A percentile compares a stretch with the other conserved stretches of the same genome.
These are phyloP conservation scores for Pao palembangensis DNA, from an alignment of 2,113 vertebrate species.

Conservation along the genomic window DNA sequence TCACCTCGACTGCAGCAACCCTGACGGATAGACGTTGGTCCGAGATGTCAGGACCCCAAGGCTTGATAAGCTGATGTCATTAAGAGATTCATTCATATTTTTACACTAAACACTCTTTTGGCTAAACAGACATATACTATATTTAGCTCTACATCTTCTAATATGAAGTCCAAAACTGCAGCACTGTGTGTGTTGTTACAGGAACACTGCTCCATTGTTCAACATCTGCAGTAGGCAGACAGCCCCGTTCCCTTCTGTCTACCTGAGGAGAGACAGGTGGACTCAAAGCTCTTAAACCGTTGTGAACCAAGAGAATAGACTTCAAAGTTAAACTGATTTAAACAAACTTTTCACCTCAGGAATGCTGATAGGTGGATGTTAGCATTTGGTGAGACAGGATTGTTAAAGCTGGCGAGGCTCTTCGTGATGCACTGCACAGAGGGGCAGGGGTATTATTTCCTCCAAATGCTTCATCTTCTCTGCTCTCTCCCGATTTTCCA, in stretches of 20 bases:
- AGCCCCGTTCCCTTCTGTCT: not conserved
- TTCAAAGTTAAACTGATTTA: constrained; percentile 61
- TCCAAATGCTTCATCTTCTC: not conserved
- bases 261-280: constrained; percentile 13
- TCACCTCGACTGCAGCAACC: not conserved
- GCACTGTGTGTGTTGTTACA: not conserved
- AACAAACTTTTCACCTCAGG: constrained; percentile 35
- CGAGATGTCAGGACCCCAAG: too few relatives aligned
- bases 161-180: not conserved
- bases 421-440: constrained; percentile 26
- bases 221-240: not conserved
- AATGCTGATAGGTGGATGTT: constrained; percentile 46
- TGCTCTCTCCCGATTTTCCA: constrained; percentile 12
- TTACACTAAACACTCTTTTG: too few relatives aligned
- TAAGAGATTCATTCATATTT: too few relatives aligned
- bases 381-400: constrained; percentile 28
- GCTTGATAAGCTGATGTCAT: too few relatives aligned
- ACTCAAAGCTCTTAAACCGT: constrained; percentile 21
- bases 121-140: too few relatives aligned
- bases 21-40: not conserved
- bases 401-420: constrained; percentile 21
- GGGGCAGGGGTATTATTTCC: constrained; percentile 23
- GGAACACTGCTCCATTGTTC: not conserved
- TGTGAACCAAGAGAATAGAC: constrained; percentile 41
- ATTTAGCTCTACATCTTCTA: not conserved